Conservation (phyloP, 1,140 invertebrate genomes). For the Drosophila santomea region DNA sequence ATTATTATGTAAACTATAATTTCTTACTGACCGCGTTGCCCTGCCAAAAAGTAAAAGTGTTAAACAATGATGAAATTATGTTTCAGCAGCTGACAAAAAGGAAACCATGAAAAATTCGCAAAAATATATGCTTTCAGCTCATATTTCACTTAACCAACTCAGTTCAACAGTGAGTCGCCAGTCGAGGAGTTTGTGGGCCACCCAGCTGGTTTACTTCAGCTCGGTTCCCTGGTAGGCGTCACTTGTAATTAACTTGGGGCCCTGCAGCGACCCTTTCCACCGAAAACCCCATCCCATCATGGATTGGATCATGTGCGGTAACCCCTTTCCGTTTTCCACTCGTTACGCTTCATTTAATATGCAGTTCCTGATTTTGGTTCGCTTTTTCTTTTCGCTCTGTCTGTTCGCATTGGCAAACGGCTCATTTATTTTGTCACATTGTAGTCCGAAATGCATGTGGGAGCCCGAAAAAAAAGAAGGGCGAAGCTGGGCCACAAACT, state of each 20-base stretch:
- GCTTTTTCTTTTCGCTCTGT: slow-evolving; percentile 15
- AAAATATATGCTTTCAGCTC: slow-evolving; percentile 46
- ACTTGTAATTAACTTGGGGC: slow-evolving; percentile 74
- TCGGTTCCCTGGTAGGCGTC: slow-evolving; percentile 66
- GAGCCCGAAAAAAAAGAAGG: slow-evolving; percentile 40
- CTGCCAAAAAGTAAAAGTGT: slow-evolving; percentile 57
- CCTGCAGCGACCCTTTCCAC: slow-evolving; percentile 35
- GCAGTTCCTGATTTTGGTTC: slow-evolving; percentile 68
- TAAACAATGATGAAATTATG: slow-evolving; percentile 51
- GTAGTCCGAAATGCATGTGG: slow-evolving; percentile 38
- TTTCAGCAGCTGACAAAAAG: slow-evolving; percentile 16
- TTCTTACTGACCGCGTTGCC: slow-evolving; percentile 45
- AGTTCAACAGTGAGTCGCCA: slow-evolving; percentile 8
- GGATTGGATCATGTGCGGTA: slow-evolving; percentile 33
- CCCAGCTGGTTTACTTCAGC: slow-evolving; percentile 33
- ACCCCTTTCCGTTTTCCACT: slow-evolving; percentile 41
- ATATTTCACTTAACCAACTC: slow-evolving; percentile 59
- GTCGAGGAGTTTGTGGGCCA: slow-evolving; percentile 43
- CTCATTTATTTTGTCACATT: slow-evolving; percentile 79
- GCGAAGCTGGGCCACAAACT: not conserved
- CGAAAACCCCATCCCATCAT: slow-evolving; percentile 11
- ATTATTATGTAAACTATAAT: slow-evolving; percentile 77
- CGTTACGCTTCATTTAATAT: slow-evolving; percentile 78
- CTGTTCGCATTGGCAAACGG: slow-evolving; percentile 51
- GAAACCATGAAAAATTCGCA: slow-evolving; percentile 51